A percentile compares a stretch with the other conserved stretches of the same genome.
These are phyloP conservation scores for Chloroceryle amazona DNA, from an alignment of 2,797 vertebrate genomes.

Conservation along the genomic window DNA sequence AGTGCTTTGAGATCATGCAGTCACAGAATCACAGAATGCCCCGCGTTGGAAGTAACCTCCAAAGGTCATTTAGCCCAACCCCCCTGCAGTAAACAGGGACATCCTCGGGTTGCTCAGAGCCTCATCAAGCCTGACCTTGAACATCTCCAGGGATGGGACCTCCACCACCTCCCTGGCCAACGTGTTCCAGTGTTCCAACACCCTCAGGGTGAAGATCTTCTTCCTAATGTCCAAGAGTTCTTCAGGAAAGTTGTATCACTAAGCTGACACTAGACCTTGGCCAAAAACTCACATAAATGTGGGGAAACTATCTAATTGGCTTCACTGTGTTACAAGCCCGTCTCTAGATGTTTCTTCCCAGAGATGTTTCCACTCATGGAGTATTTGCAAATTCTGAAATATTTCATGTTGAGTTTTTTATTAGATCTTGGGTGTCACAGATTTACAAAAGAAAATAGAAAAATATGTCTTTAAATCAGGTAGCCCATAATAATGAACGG, in stretches of 20 bases:
- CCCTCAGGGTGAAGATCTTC: too few relatives aligned
- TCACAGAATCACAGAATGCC: too few relatives aligned
- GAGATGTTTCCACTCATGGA: not conserved
- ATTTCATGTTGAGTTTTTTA: not conserved
- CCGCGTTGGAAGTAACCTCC: too few relatives aligned
- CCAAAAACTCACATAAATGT: not conserved
- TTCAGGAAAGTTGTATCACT: not conserved
- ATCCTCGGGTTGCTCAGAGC: too few relatives aligned
- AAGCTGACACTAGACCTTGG: not conserved
- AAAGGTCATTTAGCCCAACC: too few relatives aligned
- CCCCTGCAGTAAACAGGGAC: too few relatives aligned
- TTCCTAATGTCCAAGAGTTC: too few relatives aligned
- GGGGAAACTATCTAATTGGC: not conserved
- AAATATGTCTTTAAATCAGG: not conserved
- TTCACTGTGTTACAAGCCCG: not conserved
- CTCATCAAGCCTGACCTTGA: too few relatives aligned
- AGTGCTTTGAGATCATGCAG: not conserved
- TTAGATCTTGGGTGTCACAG: not conserved
- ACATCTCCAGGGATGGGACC: too few relatives aligned
- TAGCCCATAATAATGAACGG: not conserved
- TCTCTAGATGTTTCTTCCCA: not conserved
- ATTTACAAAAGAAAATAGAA: not conserved
- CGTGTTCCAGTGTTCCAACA: too few relatives aligned
- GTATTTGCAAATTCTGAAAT: not conserved
- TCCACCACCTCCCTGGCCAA: too few relatives aligned